Evolutionary conservation across 1,140 invertebrate species (phyloP).

Genomic region (Pinna nobilis): DNA sequence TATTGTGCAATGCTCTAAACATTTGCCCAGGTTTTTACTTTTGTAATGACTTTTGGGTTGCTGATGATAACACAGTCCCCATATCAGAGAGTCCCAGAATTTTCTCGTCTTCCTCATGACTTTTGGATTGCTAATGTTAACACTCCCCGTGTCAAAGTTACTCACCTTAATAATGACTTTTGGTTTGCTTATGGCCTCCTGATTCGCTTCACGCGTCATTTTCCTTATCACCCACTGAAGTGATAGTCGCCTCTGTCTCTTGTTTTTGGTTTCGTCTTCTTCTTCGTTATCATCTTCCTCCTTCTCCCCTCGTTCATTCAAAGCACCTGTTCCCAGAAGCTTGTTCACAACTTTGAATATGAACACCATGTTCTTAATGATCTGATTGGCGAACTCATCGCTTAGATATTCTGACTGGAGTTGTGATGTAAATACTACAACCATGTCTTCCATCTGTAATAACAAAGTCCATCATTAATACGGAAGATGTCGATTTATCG

Average conservation of each 20-base stretch:
- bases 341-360: conserved; percentile 79
- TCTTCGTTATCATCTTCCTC: conserved; percentile 29
- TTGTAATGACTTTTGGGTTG: too few species aligned
- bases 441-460: conserved; percentile 79
- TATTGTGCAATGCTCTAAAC: background rate
- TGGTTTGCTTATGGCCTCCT: conserved; percentile 80
- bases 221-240: conserved; percentile 82
- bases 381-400: conserved; percentile 67
- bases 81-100: too few species aligned
- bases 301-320: conserved; percentile 42
- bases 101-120: too few species aligned
- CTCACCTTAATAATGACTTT: conserved; percentile 76
- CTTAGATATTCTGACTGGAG: conserved; percentile 77
- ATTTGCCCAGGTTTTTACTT: too few species aligned
- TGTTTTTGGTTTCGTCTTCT: conserved; percentile 67
- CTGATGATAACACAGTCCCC: too few species aligned
- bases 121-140: too few species aligned
- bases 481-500: too few species aligned
- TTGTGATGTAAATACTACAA: conserved; percentile 84
- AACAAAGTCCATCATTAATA: background rate
- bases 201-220: conserved; percentile 82
- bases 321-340: conserved; percentile 65
- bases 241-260: conserved; percentile 62
- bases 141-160: background rate
- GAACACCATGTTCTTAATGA: conserved; percentile 84